phyloP scores from a whole-genome alignment of 2,888 invertebrate species.

The Sphecodes monilicornis region DNA sequence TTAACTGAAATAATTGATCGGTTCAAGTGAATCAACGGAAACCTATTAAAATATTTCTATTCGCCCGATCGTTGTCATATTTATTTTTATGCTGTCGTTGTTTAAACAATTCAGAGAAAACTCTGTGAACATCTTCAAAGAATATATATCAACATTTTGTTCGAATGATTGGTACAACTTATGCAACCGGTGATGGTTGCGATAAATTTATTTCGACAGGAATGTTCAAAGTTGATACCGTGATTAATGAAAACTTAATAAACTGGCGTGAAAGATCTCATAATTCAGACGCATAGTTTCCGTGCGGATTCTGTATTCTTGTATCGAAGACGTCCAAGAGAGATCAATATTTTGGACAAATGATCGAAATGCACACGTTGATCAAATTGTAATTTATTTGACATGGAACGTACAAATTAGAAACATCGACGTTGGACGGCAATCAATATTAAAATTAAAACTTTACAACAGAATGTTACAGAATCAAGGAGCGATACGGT shows the following conservation, averaged over 20 bases:
- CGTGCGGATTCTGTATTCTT: not conserved
- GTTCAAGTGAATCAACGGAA: not conserved
- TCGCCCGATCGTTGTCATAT: too few relatives aligned
- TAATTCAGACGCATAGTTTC: not conserved
- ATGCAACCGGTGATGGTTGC: not conserved
- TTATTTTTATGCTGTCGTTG: too few relatives aligned
- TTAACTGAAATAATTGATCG: not conserved
- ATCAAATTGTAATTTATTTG: constrained; percentile 48
- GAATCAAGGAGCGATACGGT: not conserved
- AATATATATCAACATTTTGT: not conserved
- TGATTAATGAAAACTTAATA: not conserved
- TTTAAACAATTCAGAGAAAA: not conserved
- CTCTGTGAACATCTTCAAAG: not conserved
- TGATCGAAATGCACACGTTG: not conserved
- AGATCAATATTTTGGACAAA: not conserved
- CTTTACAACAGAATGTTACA: constrained; percentile 31
- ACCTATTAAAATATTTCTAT: not conserved
- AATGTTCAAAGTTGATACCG: not conserved
- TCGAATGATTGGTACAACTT: not conserved
- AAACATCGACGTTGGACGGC: constrained; percentile 74
- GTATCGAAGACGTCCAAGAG: not conserved
- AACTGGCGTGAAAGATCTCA: not conserved
- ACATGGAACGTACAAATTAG: constrained; percentile 70
- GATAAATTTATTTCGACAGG: not conserved
- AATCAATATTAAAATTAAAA: constrained; percentile 51